These are phyloP conservation scores for Platanista minor DNA, from an alignment of 2,113 vertebrate species.

Conservation along the genomic window DNA sequence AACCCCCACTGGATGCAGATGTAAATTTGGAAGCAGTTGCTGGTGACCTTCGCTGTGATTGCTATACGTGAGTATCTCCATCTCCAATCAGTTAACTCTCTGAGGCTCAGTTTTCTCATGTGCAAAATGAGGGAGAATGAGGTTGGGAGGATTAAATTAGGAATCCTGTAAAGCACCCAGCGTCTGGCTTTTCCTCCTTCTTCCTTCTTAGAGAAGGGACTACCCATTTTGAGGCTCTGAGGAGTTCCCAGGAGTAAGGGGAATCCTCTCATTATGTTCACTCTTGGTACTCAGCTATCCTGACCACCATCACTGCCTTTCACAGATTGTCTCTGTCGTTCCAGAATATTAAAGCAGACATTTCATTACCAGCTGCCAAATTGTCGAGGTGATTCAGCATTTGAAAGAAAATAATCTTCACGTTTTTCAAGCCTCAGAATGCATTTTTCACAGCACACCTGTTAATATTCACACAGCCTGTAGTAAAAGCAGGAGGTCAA, in stretches of 20 bases:
- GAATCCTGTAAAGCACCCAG: accelerated
- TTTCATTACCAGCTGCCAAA: background rate
- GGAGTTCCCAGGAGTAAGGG: background rate
- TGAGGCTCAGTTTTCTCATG: background rate
- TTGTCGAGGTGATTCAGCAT: background rate
- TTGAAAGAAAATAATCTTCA: background rate
- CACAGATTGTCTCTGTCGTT: background rate
- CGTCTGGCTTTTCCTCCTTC: background rate
- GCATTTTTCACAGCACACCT: background rate
- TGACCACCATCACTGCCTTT: background rate
- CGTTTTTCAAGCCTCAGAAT: background rate
- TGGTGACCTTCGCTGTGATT: conserved; percentile 84
- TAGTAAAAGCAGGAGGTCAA: background rate
- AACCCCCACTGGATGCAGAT: conserved; percentile 85
- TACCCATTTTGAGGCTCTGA: background rate
- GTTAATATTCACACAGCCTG: too few relatives aligned
- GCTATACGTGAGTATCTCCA: conserved; percentile 89
- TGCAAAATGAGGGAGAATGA: background rate
- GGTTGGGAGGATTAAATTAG: background rate
- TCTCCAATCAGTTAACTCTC: background rate
- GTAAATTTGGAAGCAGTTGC: conserved; percentile 89
- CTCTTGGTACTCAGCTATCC: background rate
- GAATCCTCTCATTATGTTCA: background rate
- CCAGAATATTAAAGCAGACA: background rate
- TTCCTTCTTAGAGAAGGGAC: background rate